Base-by-base conservation (phyloP, 2,888 invertebrate genomes). In the Tortricodes alternella region DNA sequence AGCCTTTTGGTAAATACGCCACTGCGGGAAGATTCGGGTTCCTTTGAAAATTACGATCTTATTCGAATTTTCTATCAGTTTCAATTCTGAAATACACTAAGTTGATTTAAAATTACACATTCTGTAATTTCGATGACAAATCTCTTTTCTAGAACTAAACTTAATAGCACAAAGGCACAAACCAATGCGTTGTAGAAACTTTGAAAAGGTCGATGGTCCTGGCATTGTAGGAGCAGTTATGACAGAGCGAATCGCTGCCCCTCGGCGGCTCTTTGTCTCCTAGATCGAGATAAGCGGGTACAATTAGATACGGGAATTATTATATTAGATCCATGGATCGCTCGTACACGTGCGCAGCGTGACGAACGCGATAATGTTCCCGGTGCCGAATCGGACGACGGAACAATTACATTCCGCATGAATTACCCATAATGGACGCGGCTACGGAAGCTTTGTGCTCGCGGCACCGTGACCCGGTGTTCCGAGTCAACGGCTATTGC, bases 291-390 rank as follows among this genome's bases (percentile, higher is more conserved):
- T 89, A 89, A 83, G 80, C 83, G 88, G 80, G 84, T 87, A 85
- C 83, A 89, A 90, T 90, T 90, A 83, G 89, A 89, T 88, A 88
- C 89, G 89, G 89, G 89, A 89, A 89, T 89, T 86, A 89, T 88
- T 88, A 85, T 87, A 89, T 89, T 89, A 87, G 88, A 85, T n/a
- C n/a, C n/a, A n/a, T n/a, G n/a, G n/a, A n/a, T 87, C 80, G 77
- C 80, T 77, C 78, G 81, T 77, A 87, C 90, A 90, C 90, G 90
- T 90, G 90, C 89, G 83, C 80, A 76, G 82, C 86, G 83, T 89
- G 88, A 88, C 90, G 86, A 87, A 89, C 83, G 79, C 81, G 89
- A 89, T 89, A 88, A 85, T 85, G 85, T 86, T 78, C 77, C 80
- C 74, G 74, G 78, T 73, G 67, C 71, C 73, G 73, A 72, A 71